These are phyloP conservation scores for Limanda limanda DNA, from an alignment of 2,113 vertebrate species.

Conservation along the genomic window DNA sequence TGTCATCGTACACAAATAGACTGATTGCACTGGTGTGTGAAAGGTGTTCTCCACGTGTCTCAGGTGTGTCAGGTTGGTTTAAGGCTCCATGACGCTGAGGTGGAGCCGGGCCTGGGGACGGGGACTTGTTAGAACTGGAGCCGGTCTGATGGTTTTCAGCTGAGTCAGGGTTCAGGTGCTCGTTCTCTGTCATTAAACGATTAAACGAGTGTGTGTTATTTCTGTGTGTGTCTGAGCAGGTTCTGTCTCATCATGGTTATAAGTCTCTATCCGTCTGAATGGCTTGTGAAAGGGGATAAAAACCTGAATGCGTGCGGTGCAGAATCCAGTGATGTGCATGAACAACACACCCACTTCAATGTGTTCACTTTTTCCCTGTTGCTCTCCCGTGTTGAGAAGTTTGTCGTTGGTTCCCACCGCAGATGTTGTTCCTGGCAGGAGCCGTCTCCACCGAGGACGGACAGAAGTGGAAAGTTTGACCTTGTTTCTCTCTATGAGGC, in stretches of 20 bases:
- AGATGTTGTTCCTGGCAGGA: slow-evolving; percentile 60
- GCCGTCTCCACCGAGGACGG: slow-evolving; percentile 19
- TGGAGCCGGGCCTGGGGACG: background rate
- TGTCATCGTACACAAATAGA: background rate
- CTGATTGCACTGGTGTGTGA: background rate
- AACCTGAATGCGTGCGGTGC: background rate
- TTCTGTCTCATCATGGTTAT: background rate
- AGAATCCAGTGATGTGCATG: background rate
- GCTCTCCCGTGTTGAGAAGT: background rate
- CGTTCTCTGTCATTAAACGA: slow-evolving; percentile 47
- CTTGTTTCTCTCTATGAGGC: slow-evolving; percentile 2
- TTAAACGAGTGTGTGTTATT: slow-evolving; percentile 31
- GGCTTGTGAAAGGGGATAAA: slow-evolving; percentile 5
- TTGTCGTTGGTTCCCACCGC: slow-evolving; percentile 27
- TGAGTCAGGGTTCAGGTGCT: slow-evolving; percentile 50
- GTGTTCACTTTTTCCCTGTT: slow-evolving; percentile 11
- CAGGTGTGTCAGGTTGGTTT: background rate
- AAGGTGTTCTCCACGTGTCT: background rate
- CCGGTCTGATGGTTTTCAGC: slow-evolving; percentile 32
- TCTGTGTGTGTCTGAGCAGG: slow-evolving; percentile 45
- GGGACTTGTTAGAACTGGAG: slow-evolving; percentile 54
- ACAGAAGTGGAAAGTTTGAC: slow-evolving; percentile 51
- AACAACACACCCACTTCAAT: slow-evolving; percentile 3
- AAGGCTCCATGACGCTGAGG: background rate
- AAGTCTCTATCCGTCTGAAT: background rate